Conservation (phyloP, 2,113 vertebrate genomes). For the Xiphias gladius region DNA sequence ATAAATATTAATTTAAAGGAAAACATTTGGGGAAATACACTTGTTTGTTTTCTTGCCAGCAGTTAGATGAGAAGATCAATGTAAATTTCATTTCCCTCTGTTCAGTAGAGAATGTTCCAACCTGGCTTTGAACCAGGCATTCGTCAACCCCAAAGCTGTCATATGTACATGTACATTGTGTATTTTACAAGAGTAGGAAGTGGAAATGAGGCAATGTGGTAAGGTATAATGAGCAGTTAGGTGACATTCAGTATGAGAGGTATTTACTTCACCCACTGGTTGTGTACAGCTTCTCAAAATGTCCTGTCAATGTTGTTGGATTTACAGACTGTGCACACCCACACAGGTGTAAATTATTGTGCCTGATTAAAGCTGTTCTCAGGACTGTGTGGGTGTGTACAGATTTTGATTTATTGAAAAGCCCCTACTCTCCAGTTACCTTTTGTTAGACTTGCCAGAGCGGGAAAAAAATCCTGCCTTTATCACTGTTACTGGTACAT, state of each 20-base stretch:
- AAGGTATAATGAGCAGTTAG: constrained; percentile 4
- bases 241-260: neutral
- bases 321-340: constrained; percentile 1
- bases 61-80: neutral
- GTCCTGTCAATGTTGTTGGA: neutral
- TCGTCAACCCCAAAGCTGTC: neutral
- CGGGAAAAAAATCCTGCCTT: neutral
- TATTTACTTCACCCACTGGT: neutral
- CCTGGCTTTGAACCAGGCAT: neutral
- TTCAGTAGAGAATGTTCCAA: neutral
- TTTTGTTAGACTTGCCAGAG: neutral
- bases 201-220: neutral
- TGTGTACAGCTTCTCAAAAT: constrained; percentile 1
- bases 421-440: neutral
- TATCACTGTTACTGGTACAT: too few relatives aligned
- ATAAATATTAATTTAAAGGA: neutral
- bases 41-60: constrained; percentile 8
- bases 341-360: constrained; percentile 39
- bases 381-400: neutral
- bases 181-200: neutral
- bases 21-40: constrained; percentile 9
- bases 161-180: neutral
- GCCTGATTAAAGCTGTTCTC: constrained; percentile 31
- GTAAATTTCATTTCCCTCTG: neutral
- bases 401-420: constrained; percentile 1